phyloP scores from a whole-genome alignment of 2,888 invertebrate genomes.

The Catocala sponsa region DNA sequence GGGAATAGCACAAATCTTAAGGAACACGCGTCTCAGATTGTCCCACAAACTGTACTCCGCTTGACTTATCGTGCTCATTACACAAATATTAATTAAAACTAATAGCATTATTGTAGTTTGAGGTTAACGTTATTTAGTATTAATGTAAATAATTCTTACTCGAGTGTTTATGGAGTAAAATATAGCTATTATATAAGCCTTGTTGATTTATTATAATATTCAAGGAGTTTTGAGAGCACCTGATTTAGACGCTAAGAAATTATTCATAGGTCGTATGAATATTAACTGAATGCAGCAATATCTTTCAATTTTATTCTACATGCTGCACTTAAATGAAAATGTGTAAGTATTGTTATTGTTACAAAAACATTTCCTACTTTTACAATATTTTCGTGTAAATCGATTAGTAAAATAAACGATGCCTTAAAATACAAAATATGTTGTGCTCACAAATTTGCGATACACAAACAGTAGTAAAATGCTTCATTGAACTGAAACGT shows the following conservation, averaged over 20 bases:
- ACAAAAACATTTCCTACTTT: background rate
- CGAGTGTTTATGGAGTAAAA: too few species aligned
- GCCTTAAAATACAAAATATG: background rate
- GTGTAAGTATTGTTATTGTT: too few species aligned
- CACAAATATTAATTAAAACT: conserved; percentile 9
- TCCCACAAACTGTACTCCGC: conserved; percentile 31
- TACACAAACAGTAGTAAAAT: conserved; percentile 8
- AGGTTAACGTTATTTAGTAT: too few species aligned
- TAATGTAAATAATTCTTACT: too few species aligned
- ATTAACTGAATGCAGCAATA: too few species aligned
- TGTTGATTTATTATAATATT: too few species aligned
- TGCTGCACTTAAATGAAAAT: too few species aligned
- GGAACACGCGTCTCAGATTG: conserved; percentile 44
- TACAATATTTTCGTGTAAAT: background rate
- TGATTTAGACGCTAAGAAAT: too few species aligned
- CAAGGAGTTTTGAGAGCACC: too few species aligned
- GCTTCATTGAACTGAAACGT: conserved; percentile 8
- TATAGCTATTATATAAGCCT: too few species aligned
- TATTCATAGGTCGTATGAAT: too few species aligned
- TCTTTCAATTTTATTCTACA: too few species aligned
- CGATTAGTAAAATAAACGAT: background rate
- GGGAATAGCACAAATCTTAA: conserved; percentile 46
- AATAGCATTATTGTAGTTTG: background rate
- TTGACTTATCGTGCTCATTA: conserved; percentile 43
- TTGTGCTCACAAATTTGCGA: background rate